Percentiles rank a stretch among this genome's conserved stretches.
Evolutionary conservation across 2,888 invertebrate species (phyloP).

Genomic region (Erebia palarica): DNA sequence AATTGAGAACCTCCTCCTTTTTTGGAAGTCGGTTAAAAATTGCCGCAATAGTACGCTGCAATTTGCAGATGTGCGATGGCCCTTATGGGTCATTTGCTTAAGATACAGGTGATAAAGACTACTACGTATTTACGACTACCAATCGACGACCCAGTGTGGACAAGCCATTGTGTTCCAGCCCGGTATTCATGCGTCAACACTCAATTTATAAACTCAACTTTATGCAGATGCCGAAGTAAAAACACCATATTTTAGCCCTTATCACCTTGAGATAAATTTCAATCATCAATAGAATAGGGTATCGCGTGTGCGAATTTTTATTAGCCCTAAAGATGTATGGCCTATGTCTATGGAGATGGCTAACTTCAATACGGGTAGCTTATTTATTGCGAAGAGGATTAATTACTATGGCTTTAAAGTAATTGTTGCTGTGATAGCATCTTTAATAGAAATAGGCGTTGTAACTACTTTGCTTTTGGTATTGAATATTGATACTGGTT

Average conservation of each 20-base stretch:
- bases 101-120: constrained; percentile 62
- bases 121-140: constrained; percentile 62
- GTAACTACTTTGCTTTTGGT: too few species aligned
- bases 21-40: too few species aligned
- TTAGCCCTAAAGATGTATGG: constrained; percentile 54
- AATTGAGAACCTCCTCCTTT: too few species aligned
- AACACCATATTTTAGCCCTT: constrained; percentile 24
- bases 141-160: constrained; percentile 49
- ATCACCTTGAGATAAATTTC: constrained; percentile 32
- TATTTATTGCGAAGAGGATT: constrained; percentile 64
- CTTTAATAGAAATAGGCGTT: neutral
- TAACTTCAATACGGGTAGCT: constrained; percentile 57
- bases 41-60: too few species aligned
- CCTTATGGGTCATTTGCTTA: constrained; percentile 51
- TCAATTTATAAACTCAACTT: constrained; percentile 63
- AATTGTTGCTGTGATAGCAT: constrained; percentile 2
- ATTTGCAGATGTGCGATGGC: neutral
- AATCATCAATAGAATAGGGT: constrained; percentile 24
- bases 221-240: constrained; percentile 36
- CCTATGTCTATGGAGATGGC: constrained; percentile 44
- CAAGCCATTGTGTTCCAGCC: constrained; percentile 61
- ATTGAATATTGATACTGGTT: too few species aligned
- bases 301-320: constrained; percentile 28
- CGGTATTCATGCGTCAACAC: constrained; percentile 75
- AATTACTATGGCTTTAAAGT: constrained; percentile 65